phyloP scores from a whole-genome alignment of 2,888 invertebrate species.

The Hymenopus coronatus region DNA sequence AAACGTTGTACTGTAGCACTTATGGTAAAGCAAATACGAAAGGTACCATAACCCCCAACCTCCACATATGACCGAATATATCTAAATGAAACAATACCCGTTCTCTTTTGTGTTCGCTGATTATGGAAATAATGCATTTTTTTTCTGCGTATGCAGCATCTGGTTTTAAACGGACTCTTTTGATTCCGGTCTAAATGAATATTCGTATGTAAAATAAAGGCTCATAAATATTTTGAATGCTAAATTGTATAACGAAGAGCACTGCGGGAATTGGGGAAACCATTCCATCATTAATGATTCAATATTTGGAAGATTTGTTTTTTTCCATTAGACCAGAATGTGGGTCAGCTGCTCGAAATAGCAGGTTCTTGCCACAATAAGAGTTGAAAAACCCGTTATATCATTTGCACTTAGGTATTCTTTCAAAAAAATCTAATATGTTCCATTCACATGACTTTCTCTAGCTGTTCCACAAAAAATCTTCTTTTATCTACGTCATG shows the following conservation, averaged over 20 bases:
- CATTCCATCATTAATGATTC: not conserved
- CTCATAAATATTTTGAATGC: not conserved
- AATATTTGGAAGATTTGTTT: not conserved
- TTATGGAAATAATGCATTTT: not conserved
- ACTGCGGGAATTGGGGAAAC: not conserved
- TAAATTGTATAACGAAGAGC: not conserved
- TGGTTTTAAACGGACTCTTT: not conserved
- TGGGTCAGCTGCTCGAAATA: not conserved
- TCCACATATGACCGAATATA: not conserved
- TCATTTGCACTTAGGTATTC: too few relatives aligned
- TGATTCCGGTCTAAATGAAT: not conserved
- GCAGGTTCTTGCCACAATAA: too few relatives aligned
- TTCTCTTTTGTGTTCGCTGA: not conserved
- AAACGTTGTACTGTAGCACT: too few relatives aligned
- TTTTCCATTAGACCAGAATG: not conserved
- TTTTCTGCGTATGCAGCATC: not conserved
- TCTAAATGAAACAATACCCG: not conserved
- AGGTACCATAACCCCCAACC: not conserved
- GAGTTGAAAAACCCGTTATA: too few relatives aligned
- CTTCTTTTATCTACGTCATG: too few relatives aligned
- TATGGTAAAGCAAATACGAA: too few relatives aligned
- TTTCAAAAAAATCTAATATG: too few relatives aligned
- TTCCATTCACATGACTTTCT: too few relatives aligned
- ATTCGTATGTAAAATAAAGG: not conserved
- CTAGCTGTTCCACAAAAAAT: too few relatives aligned